Evolutionary conservation across 2,113 vertebrate species (phyloP), one percentile per base, ranked within the genome.

Genomic region (Paratilapia polleni): DNA sequence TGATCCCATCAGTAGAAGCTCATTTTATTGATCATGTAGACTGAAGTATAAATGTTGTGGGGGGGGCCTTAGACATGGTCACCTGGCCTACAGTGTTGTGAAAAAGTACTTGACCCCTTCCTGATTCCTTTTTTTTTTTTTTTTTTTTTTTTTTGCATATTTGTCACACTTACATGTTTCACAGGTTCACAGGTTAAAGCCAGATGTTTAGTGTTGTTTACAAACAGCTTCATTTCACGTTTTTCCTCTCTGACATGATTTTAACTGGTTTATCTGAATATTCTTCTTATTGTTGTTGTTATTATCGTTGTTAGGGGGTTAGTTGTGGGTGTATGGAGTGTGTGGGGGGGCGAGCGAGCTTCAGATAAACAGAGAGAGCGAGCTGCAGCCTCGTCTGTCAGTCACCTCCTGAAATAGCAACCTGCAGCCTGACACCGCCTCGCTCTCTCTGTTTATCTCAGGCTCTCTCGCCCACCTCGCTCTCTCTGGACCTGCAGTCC

Each of bases 391-490:
- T 87, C n/a, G 86, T 90, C 86, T 81, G 88, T 92, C 90, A 85
- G 36, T 92, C 90, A 92, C 84, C 73, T 92, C 76, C 31, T 9
- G 82, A 77, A 88, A 90, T 92, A 91, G 86, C 77, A 83, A 89
- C 75, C 77, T 91, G 92, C 90, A 95, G 93, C 86, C 92, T 89
- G 92, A 94, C 93, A 90, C 91, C 22, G 2, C 80, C 38, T 57
- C 64, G 47, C 85, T 75, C 64, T 77, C 26, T 47, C 54, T 61
- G n/a, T 41, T 15, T 79, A 24, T 78, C 26, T 84, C 6, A 7
- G 28, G 74, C 47, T 82, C 82, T 80, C 87, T 80, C 57, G 52
- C 59, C 82, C 59, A 8, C 59, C 68, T 17, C 52, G 20, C 59
- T 70, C 43, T 70, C 66, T 6, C 17, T 20, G 19, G 52, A 9